Percentiles rank a stretch among this genome's conserved stretches.
Conservation (phyloP, 2,888 invertebrate species). For the Hypomecis punctinalis region DNA sequence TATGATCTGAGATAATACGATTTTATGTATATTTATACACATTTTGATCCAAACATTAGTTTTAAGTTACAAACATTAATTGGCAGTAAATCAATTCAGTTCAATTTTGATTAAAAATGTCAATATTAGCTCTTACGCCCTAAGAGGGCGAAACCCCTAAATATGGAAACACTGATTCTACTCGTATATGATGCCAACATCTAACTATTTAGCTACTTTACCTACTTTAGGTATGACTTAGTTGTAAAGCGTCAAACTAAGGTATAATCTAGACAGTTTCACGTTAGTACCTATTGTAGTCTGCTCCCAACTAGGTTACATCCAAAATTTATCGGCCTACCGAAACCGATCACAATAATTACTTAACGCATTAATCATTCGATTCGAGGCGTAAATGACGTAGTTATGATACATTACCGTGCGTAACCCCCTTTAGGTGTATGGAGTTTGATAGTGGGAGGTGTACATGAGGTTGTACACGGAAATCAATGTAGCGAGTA, state of each 20-base stretch:
- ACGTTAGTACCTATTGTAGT: conserved; percentile 8
- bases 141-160: too few relatives aligned
- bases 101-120: too few relatives aligned
- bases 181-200: too few relatives aligned
- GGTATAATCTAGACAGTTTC: neutral
- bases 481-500: neutral
- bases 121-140: too few relatives aligned
- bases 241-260: neutral
- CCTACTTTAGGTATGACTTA: neutral
- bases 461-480: neutral
- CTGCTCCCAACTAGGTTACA: conserved; percentile 8
- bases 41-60: too few relatives aligned
- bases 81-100: too few relatives aligned
- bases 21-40: too few relatives aligned
- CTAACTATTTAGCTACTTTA: neutral
- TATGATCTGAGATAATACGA: too few relatives aligned
- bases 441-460: neutral
- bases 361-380: conserved; percentile 57
- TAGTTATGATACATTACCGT: conserved; percentile 57
- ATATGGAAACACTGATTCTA: too few relatives aligned
- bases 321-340: conserved; percentile 30
- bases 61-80: too few relatives aligned
- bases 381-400: conserved; percentile 55
- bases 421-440: conserved; percentile 33
- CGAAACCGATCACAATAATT: conserved; percentile 55